Conservation (phyloP, 2,113 vertebrate species). For the Rallus limicola region DNA sequence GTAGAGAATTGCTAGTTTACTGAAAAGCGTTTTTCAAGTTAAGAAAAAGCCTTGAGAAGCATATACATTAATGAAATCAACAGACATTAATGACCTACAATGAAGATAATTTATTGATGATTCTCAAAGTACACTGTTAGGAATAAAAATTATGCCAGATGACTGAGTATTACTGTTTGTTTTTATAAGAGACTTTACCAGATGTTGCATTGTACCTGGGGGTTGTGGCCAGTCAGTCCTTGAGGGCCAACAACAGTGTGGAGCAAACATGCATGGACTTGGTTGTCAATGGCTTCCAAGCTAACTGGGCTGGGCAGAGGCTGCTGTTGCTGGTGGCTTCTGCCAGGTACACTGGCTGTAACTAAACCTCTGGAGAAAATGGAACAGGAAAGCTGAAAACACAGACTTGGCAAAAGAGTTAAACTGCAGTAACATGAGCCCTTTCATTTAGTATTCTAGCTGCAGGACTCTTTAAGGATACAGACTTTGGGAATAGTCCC, state of each 20-base stretch:
- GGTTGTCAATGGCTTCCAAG: background rate
- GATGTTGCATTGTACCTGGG: background rate
- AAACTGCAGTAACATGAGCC: background rate
- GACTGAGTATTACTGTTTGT: background rate
- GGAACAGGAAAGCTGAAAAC: background rate
- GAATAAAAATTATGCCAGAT: background rate
- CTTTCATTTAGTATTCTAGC: background rate
- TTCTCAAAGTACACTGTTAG: background rate
- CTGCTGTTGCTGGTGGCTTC: background rate
- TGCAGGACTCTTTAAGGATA: background rate
- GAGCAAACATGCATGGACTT: background rate
- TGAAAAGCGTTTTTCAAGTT: background rate
- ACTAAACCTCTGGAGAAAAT: background rate
- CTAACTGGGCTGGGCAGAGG: background rate
- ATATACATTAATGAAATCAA: background rate
- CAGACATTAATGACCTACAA: background rate
- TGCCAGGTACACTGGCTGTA: background rate
- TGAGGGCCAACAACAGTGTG: rapidly evolving
- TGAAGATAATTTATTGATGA: background rate
- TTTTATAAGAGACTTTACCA: background rate
- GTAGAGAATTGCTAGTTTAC: background rate
- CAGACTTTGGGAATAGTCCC: background rate
- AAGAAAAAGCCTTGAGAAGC: background rate
- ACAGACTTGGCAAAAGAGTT: background rate
- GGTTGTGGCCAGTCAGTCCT: background rate